These are phyloP conservation scores for Fistularia commersonii DNA, from an alignment of 2,797 vertebrate genomes.

Conservation along the genomic window DNA sequence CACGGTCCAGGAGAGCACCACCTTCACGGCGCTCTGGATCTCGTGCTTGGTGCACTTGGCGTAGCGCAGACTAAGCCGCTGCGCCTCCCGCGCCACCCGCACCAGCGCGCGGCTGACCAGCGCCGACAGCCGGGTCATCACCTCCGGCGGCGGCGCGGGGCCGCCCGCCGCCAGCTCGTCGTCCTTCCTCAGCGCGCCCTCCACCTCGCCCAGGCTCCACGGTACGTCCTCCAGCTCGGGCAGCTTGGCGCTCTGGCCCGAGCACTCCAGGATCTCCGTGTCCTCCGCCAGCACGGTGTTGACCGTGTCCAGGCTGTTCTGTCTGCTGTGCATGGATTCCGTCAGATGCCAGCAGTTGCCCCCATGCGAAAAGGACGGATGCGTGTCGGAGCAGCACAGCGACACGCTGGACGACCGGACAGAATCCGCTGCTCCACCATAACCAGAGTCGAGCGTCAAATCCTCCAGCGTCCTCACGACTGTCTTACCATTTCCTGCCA, in stretches of 20 bases:
- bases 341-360: slow-evolving; percentile 82
- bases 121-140: slow-evolving; percentile 72
- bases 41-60: slow-evolving; percentile 81
- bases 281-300: slow-evolving; percentile 83
- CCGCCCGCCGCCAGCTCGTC: slow-evolving; percentile 58
- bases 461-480: slow-evolving; percentile 86
- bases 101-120: slow-evolving; percentile 75
- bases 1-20: slow-evolving; percentile 81
- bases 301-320: slow-evolving; percentile 94
- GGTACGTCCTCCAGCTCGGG: slow-evolving; percentile 81
- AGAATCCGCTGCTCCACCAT: slow-evolving; percentile 85
- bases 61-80: slow-evolving; percentile 79
- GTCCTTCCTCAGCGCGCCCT: slow-evolving; percentile 74
- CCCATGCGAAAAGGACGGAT: slow-evolving; percentile 76
- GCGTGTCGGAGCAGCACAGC: slow-evolving; percentile 80
- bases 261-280: slow-evolving; percentile 76
- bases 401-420: slow-evolving; percentile 84
- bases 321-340: slow-evolving; percentile 88
- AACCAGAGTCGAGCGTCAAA: slow-evolving; percentile 85
- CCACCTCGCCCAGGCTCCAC: slow-evolving; percentile 80
- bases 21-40: slow-evolving; percentile 78
- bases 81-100: slow-evolving; percentile 77
- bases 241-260: slow-evolving; percentile 77
- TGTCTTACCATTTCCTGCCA: slow-evolving; percentile 95
- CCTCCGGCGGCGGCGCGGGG: slow-evolving; percentile 59